Conservation (phyloP, 2,888 invertebrate genomes). For the Drosophila setosimentum region DNA sequence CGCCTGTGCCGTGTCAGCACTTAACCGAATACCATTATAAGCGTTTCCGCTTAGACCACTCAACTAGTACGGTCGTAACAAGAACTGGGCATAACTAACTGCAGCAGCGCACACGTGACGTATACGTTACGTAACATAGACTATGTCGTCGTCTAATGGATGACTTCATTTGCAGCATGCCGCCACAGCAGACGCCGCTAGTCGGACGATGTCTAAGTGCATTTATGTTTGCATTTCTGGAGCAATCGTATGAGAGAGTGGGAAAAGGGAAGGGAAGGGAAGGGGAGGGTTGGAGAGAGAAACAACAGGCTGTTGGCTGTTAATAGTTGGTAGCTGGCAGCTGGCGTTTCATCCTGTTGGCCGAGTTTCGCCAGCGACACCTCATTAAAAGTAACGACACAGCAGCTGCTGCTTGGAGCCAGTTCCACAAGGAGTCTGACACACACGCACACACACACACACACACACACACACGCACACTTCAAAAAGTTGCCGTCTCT, state of each 20-base stretch:
- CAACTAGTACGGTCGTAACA: slow-evolving; percentile 51
- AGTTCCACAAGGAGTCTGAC: slow-evolving; percentile 30
- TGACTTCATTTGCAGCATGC: slow-evolving; percentile 81
- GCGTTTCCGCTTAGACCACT: slow-evolving; percentile 76
- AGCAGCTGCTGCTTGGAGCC: slow-evolving; percentile 42
- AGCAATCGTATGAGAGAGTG: neutral
- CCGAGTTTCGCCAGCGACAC: slow-evolving; percentile 74
- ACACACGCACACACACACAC: slow-evolving; percentile 17
- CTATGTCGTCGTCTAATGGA: slow-evolving; percentile 65
- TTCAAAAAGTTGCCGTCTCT: neutral
- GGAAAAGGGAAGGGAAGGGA: neutral
- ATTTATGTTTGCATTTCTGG: slow-evolving; percentile 57
- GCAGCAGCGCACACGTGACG: slow-evolving; percentile 39
- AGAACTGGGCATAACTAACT: slow-evolving; percentile 44
- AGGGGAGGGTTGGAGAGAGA: neutral
- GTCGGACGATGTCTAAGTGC: slow-evolving; percentile 68
- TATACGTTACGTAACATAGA: slow-evolving; percentile 55
- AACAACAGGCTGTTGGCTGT: slow-evolving; percentile 70
- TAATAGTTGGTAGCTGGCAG: slow-evolving; percentile 53
- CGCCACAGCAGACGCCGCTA: slow-evolving; percentile 55
- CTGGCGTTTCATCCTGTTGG: slow-evolving; percentile 46
- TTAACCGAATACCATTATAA: slow-evolving; percentile 78
- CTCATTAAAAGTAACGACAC: slow-evolving; percentile 81
- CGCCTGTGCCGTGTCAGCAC: slow-evolving; percentile 41
- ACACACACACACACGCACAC: slow-evolving; percentile 12